Evolutionary conservation across 2,888 invertebrate species (phyloP), one percentile per base, ranked within the genome.

Genomic region (Caenorhabditis angaria): DNA sequence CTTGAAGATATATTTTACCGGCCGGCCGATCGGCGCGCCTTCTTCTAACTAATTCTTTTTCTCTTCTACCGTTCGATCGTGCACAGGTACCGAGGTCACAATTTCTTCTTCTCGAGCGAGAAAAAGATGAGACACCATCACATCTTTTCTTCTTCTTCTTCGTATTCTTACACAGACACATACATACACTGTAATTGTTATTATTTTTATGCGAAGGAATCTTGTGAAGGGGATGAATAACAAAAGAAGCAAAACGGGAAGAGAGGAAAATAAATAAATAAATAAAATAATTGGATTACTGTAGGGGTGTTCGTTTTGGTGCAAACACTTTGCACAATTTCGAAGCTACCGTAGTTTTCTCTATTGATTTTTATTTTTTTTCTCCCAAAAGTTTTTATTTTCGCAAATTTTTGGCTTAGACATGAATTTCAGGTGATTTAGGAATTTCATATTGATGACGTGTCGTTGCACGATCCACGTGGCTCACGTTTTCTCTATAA

Each of bases 51-150:
- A n/a, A n/a, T 64, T 61, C 65, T 65, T 61, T 70, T 61, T 60
- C 70, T 61, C 22, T 24, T 5, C 22, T 71, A 71, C 71, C 71
- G 71, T 71, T 66, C 71, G 71, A 65, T 62, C 73, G 73, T 67
- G 72, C 67, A 72, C 72, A 72, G 72, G 72, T 72, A 72, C 72
- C 72, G 72, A 72, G 72, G 72, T 72, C 72, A 72, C n/a, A n/a
- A n/a, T n/a, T n/a, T n/a, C n/a, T n/a, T n/a, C 72, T 72, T 67
- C 65, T 70, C 62, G 62, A 63, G 66, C 56, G 55, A 59, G 69
- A 61, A 61, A 29, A 53, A 61, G 56, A 55, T 55, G 48, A 54
- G 27, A 53, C 25, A 53, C 10, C 60, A 27, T 50, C 47, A 20
- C n/a, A 59, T 56, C 35, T 41, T 60, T 35, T 59, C 27, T 48